Evolutionary conservation across 2,888 invertebrate genomes (phyloP), one percentile per base, ranked within the genome.

Genomic region (Schizotus pectinicornis): DNA sequence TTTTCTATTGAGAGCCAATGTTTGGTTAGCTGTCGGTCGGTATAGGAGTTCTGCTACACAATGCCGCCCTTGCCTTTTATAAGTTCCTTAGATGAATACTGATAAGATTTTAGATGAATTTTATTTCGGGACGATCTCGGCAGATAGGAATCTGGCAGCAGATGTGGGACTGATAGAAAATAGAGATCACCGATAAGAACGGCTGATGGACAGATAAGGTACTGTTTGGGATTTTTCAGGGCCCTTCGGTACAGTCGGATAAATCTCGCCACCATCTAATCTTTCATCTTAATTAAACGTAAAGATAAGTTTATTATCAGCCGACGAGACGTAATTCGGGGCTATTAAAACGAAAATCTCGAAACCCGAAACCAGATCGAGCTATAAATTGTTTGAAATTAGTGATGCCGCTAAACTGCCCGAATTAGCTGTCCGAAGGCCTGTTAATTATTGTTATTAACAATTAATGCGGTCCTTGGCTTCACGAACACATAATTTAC

Each of bases 11-110:
- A 64, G 82, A 84, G 84, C 83, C 85, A 84, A 84, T 85, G 85
- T 86, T 86, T 86, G 85, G 85, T 85, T 86, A 85, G 85, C 84
- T 86, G 86, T 84, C 79, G 77, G 74, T 76, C 74, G 74, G 72
- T 69, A 65, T 66, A 68, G 67, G 60, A 65, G 71, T 64, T 63
- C 66, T 64, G 61, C 59, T 63, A 62, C 67, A 71, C 67, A 74
- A 74, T 73, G 67, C 68, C 65, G 71, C 70, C 74, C 73, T 70
- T 65, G 63, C 67, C 68, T 64, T 70, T 67, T 67, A 64, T 67
- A 54, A 59, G 47, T 48, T 48, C 22, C 54, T 70, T 62, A 67
- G 73, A 76, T 75, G 73, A 74, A 75, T 74, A 69, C 73, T 74
- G 77, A 77, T 77, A 76, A 76, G 74, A 74, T 72, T 63, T 14